phyloP scores from a whole-genome alignment of 2,888 invertebrate genomes.

The Sarcophaga caerulescens region DNA sequence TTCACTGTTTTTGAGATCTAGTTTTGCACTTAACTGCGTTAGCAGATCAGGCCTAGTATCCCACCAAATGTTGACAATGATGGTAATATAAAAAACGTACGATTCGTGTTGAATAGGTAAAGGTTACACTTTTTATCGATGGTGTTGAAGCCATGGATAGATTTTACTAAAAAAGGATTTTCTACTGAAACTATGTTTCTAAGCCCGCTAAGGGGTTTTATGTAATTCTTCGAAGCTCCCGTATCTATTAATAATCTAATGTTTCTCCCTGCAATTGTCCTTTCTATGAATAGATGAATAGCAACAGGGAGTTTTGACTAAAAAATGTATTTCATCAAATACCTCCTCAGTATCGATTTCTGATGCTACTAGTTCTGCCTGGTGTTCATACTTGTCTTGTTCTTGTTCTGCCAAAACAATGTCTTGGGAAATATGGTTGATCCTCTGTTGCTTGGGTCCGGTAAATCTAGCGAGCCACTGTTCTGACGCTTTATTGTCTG shows the following conservation, averaged over 20 bases:
- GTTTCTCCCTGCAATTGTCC: slow-evolving; percentile 20
- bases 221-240: slow-evolving; percentile 66
- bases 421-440: slow-evolving; percentile 51
- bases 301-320: slow-evolving; percentile 57
- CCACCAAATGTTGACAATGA: background rate
- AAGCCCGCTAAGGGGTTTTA: slow-evolving; percentile 47
- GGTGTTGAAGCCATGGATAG: slow-evolving; percentile 57
- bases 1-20: slow-evolving; percentile 58
- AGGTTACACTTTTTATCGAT: slow-evolving; percentile 60
- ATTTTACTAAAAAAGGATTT: slow-evolving; percentile 50
- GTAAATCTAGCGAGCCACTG: slow-evolving; percentile 38
- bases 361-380: background rate
- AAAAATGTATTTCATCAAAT: slow-evolving; percentile 52
- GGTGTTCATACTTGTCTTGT: background rate
- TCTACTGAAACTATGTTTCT: slow-evolving; percentile 41
- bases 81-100: slow-evolving; percentile 59
- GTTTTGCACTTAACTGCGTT: slow-evolving; percentile 58
- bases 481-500: slow-evolving; percentile 39
- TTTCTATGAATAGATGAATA: slow-evolving; percentile 23
- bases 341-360: slow-evolving; percentile 27
- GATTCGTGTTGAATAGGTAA: slow-evolving; percentile 56
- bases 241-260: slow-evolving; percentile 60
- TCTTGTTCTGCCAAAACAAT: background rate
- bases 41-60: background rate
- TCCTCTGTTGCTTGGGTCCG: slow-evolving; percentile 54